Evolutionary conservation across 1,140 invertebrate species (phyloP), one percentile per base, ranked within the genome.

Genomic region (Lithobius niger): DNA sequence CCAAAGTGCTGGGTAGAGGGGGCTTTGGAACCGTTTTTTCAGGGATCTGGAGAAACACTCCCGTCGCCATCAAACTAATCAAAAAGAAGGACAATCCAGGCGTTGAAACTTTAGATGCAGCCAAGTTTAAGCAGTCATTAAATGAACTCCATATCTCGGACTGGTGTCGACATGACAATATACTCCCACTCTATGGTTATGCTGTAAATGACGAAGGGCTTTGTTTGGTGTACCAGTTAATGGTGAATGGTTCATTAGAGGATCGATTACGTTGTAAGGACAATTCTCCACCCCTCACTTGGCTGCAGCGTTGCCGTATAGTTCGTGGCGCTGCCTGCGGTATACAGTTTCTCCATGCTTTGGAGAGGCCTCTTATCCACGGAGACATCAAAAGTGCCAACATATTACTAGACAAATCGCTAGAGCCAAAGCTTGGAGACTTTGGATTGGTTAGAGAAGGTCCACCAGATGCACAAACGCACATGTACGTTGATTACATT

Each of bases 351-450:
- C 72, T 97, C 0, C 94, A 97, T 67, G 88, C 82, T 1, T 80
- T 85, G 58, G 75, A 80, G 3, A n/a, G n/a, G n/a, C 87, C 91
- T 0, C 73, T 95, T 1, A 88, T 97, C 55, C 93, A 97, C 67
- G 91, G 91, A 0, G 93, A 97, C 65, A 93, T 97, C 27, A 95
- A 95, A 70, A 88, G 88, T 60, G 91, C 88, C 0, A 97, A 97
- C 69, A 96, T 98, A 61, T 70, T 97, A 1, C 71, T 98, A n/a
- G 92, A 97, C 67, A 76, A 79, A 57, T 83, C 89, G 70, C 79
- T 86, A 45, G 83, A 88, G 66, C 85, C 94, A 0, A 87, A 86
- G 71, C 84, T 97, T 54, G 92, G 89, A 0, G 94, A 97, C 73
- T 95, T 97, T 72, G 94, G 93, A 0, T 74, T 97, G 40, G 88